Percentiles rank a stretch among this genome's conserved stretches.
Evolutionary conservation across 1,140 invertebrate genomes (phyloP).

Genomic region (Centruroides vittatus): DNA sequence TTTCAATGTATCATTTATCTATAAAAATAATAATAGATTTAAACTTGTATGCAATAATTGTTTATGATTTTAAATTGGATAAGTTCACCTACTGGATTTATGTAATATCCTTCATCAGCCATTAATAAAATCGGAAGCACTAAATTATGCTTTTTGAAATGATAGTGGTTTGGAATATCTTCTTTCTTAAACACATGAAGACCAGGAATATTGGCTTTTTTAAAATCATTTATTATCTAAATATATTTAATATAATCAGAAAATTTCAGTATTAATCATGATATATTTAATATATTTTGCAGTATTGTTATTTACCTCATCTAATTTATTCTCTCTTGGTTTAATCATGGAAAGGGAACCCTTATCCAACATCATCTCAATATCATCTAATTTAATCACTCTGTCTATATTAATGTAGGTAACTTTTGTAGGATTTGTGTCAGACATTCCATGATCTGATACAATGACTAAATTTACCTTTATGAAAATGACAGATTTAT

Average conservation of each 20-base stretch:
- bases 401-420: constrained; percentile 16
- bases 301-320: constrained; percentile 14
- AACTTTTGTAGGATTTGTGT: constrained; percentile 23
- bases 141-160: constrained; percentile 42
- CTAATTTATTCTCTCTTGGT: constrained; percentile 37
- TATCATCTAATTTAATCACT: constrained; percentile 13
- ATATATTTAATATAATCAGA: neutral
- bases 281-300: no score
- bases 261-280: neutral
- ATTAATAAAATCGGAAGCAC: constrained; percentile 42
- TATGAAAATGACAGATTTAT: no score
- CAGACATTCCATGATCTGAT: constrained; percentile 61
- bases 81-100: constrained; percentile 11
- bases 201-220: constrained; percentile 30
- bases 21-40: no score
- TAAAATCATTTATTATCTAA: constrained; percentile 37
- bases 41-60: no score
- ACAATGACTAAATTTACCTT: constrained; percentile 49
- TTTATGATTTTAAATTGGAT: no score
- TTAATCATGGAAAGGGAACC: constrained; percentile 36
- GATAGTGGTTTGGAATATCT: constrained; percentile 40
- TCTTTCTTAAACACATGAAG: constrained; percentile 40
- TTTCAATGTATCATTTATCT: neutral
- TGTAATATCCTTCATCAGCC: constrained; percentile 37
- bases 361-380: constrained; percentile 14